These are phyloP conservation scores for Calephelis nemesis DNA, from an alignment of 1,140 invertebrate species.

Conservation along the genomic window DNA sequence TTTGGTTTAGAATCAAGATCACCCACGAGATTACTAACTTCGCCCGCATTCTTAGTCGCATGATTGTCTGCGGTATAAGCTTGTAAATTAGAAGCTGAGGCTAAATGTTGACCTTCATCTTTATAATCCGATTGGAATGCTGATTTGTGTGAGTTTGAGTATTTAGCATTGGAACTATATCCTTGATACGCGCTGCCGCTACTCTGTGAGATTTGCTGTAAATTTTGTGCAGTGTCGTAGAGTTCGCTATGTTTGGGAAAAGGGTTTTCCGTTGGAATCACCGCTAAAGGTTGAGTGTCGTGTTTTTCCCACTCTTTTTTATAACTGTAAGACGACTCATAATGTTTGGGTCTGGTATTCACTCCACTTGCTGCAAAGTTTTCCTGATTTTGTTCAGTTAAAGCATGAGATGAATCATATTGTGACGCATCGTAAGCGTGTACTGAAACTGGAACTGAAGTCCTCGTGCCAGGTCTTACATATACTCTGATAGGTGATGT, in stretches of 20 bases:
- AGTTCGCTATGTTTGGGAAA: constrained; percentile 57
- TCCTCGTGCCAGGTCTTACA: constrained; percentile 53
- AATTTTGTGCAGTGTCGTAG: constrained; percentile 44
- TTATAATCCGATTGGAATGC: constrained; percentile 33
- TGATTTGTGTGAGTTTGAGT: constrained; percentile 38
- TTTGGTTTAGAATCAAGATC: constrained; percentile 55
- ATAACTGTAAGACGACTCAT: constrained; percentile 72
- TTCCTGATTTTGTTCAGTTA: constrained; percentile 42
- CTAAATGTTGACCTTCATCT: constrained; percentile 29
- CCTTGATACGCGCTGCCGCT: constrained; percentile 39
- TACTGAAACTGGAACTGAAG: constrained; percentile 52
- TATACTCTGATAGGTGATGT: constrained; percentile 47
- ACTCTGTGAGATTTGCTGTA: constrained; percentile 9
- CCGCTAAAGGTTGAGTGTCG: constrained; percentile 43
- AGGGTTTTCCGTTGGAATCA: constrained; percentile 45
- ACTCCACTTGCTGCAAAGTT: constrained; percentile 40
- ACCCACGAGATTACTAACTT: constrained; percentile 32
- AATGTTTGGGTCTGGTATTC: constrained; percentile 54
- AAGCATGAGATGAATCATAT: constrained; percentile 25
- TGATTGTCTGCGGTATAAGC: neutral
- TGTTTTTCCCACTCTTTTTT: constrained; percentile 75
- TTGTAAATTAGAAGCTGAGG: constrained; percentile 9
- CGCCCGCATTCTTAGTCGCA: constrained; percentile 20
- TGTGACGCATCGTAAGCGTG: constrained; percentile 45
- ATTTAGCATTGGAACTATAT: constrained; percentile 31